Evolutionary conservation across 2,797 vertebrate species (phyloP), one percentile per base, ranked within the genome.

Genomic region (Gymnoscopelus braueri): DNA sequence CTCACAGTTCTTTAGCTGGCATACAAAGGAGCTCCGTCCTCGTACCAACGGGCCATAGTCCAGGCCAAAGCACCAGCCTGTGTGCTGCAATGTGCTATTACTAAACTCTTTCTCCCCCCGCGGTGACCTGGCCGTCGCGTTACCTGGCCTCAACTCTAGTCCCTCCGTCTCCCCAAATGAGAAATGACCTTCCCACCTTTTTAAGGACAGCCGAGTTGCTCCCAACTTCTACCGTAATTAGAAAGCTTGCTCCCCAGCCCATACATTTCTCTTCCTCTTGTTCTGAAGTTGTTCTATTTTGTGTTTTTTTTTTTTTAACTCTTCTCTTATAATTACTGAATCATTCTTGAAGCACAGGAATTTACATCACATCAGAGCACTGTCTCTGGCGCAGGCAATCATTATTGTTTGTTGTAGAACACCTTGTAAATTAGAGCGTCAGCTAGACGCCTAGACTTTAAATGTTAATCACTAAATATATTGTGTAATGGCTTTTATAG

Each of bases 161-260:
- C 72, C 75, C 77, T 71, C 55, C 49, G 49, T 13, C 66, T 73
- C 69, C 71, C 81, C 78, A 53, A 63, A 50, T 66, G 79, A 74
- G 78, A 59, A 77, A 76, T 76, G 72, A 81, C 74, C 83, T 86
- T 84, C 74, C 77, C 66, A 75, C 68, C 66, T 70, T 65, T 75
- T 69, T 74, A 64, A 63, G 81, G 69, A 80, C 39, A 44, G 39
- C 39, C 39, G 39, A 44, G 39, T 8, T 44, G 5, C 6, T 44
- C 39, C 39, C 39, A 10, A 44, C 39, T 44, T 10, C 39, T 44
- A 44, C 8, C 39, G 39, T 44, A 9, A 44, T 44, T 44, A 44
- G 39, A 44, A 44, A 44, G 7, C 39, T 1, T 44, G 39, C 39
- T 44, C 39, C 6, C 39, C 35, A 39, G 35, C 35, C 35, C 35